Evolutionary conservation across 2,888 invertebrate genomes (phyloP), one percentile per base, ranked within the genome.

Genomic region (Cyaniris semiargus): DNA sequence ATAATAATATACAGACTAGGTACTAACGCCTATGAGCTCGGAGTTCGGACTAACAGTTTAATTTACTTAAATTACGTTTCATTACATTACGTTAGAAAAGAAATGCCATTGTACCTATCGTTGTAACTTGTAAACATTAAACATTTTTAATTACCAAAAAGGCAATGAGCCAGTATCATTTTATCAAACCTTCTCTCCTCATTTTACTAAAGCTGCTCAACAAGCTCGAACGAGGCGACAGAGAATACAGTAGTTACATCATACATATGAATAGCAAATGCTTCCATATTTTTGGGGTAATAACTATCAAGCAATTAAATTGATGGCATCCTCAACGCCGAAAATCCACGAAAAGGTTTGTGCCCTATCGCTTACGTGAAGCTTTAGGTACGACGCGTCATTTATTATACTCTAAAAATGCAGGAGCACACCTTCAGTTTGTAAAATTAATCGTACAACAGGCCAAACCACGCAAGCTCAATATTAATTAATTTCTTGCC

Each of bases 1-100:
- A 60, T 38, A 81, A 80, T 81, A 80, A 80, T 74, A 79, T 78
- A 76, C 79, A 80, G 81, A 81, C 81, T 81, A 79, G 80, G 79
- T 77, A 74, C 80, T 80, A 81, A 77, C n/a, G 15, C 60, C 10
- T 60, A 60, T 23, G 60, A 60, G 60, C 60, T 60, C 60, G n/a
- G n/a, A n/a, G n/a, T n/a, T n/a, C n/a, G n/a, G n/a, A n/a, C 60
- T 60, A 60, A 60, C 23, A 23, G 60, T 60, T 18, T 53, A 53
- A 60, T 13, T 18, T n/a, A 58, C 58, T 23, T 60, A n/a, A n/a
- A n/a, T 23, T 21, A 21, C n/a, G 5, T 60, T 21, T 21, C 13
- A 23, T 23, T 10, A 23, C 21, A 21, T 23, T 60, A 60, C 60
- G 60, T 60, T 60, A 60, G 23, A 10, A 13, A 60, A 21, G 60